These are phyloP conservation scores for Beris morrisii DNA, from an alignment of 2,888 invertebrate species.

Conservation along the genomic window DNA sequence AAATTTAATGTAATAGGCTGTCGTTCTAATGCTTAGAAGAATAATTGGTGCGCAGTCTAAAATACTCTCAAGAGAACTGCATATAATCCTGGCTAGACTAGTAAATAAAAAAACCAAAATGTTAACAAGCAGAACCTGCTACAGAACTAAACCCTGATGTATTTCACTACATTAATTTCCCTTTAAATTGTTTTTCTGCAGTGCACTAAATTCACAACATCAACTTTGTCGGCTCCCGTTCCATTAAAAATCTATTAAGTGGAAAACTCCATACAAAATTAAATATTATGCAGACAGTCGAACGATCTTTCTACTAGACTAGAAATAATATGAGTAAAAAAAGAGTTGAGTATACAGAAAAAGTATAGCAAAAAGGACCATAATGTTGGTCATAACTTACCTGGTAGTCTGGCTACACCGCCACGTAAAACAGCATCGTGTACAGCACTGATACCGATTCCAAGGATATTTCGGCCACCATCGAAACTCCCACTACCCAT, in stretches of 20 bases:
- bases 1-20: too few species aligned
- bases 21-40: too few species aligned
- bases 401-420: conserved; percentile 54
- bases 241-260: conserved; percentile 32
- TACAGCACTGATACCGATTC: conserved; percentile 56
- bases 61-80: too few species aligned
- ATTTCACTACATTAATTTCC: too few species aligned
- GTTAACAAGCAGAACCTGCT: too few species aligned
- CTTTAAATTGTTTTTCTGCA: too few species aligned
- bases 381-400: conserved; percentile 39
- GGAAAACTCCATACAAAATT: conserved; percentile 27
- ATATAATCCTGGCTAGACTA: too few species aligned
- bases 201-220: too few species aligned
- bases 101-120: too few species aligned
- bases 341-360: not conserved
- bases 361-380: not conserved
- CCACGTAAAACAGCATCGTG: conserved; percentile 56
- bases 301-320: not conserved
- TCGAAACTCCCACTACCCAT: conserved; percentile 48
- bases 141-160: too few species aligned
- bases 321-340: too few species aligned
- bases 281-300: conserved; percentile 16
- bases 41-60: too few species aligned
- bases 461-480: conserved; percentile 53
- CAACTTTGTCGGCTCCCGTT: not conserved